A percentile compares a stretch with the other conserved stretches of the same genome.
Conservation (phyloP, 1,140 invertebrate genomes). For the Drosophila sucinea region DNA sequence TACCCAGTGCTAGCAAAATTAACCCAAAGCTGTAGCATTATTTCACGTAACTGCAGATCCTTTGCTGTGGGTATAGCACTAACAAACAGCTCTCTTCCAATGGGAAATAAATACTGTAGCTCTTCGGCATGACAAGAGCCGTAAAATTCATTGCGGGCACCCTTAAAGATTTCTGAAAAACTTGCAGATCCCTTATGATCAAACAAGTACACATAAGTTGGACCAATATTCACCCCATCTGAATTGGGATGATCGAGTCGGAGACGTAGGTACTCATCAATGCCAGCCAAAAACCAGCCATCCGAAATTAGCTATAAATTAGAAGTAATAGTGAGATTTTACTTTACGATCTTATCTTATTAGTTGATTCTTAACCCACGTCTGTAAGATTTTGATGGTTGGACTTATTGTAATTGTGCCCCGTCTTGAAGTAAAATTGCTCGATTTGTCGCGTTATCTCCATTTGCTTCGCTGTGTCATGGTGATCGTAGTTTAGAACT, state of each 20-base stretch:
- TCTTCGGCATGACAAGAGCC: conserved; percentile 90
- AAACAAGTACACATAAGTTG: conserved; percentile 88
- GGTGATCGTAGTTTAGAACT: conserved; percentile 86
- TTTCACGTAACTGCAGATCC: conserved; percentile 84
- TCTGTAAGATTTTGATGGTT: conserved; percentile 84
- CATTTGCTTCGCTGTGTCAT: conserved; percentile 80
- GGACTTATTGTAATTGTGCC: conserved; percentile 83
- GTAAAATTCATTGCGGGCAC: conserved; percentile 85
- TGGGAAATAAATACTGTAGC: conserved; percentile 89
- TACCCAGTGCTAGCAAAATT: conserved; percentile 89
- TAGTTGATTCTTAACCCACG: conserved; percentile 80
- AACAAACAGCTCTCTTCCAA: conserved; percentile 85
- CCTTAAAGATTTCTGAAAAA: conserved; percentile 87
- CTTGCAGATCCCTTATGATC: conserved; percentile 87
- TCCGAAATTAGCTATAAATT: conserved; percentile 87
- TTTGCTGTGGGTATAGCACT: conserved; percentile 82
- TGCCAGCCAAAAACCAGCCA: conserved; percentile 87
- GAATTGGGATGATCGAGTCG: conserved; percentile 82
- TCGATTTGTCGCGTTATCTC: conserved; percentile 85
- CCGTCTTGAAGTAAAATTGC: conserved; percentile 85
- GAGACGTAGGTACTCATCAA: conserved; percentile 85
- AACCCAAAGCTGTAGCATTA: conserved; percentile 87
- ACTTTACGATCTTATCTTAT: not conserved
- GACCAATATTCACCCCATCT: conserved; percentile 59
- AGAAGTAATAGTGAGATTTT: not conserved